These are phyloP conservation scores for Trogon melanurus DNA, from an alignment of 2,113 vertebrate species.

Conservation along the genomic window DNA sequence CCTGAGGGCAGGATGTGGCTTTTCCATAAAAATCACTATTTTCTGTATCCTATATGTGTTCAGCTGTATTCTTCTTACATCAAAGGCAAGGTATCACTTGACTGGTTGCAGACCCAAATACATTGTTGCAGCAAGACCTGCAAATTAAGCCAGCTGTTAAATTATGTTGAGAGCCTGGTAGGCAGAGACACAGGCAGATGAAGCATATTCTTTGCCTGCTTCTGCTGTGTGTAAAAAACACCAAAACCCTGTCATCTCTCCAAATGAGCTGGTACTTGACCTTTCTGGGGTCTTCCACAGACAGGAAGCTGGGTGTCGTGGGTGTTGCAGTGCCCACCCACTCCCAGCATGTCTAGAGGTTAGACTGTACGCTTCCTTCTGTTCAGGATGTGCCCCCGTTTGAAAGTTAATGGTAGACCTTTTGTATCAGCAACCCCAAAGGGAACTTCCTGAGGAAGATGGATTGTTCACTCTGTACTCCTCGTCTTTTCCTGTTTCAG, in stretches of 20 bases:
- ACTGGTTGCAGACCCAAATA: not conserved
- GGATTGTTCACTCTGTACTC: not conserved
- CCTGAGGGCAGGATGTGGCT: not conserved
- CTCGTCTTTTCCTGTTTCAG: constrained; percentile 1
- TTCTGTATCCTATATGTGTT: not conserved
- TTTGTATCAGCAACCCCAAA: not conserved
- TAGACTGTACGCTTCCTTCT: not conserved
- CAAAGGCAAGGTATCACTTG: not conserved
- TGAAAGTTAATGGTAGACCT: not conserved
- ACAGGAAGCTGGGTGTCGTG: not conserved
- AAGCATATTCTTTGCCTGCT: not conserved
- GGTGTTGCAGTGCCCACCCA: not conserved
- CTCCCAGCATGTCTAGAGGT: not conserved
- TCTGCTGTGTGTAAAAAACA: not conserved
- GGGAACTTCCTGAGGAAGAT: constrained; percentile 23
- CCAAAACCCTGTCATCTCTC: not conserved
- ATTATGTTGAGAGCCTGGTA: not conserved
- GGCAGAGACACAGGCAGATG: not conserved
- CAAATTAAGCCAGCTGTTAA: not conserved
- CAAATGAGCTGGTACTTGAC: not conserved
- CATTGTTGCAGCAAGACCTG: not conserved
- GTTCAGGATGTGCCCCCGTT: not conserved
- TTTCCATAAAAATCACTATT: not conserved
- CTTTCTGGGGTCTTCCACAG: not conserved
- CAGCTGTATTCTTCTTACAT: not conserved